Percentiles rank a stretch among this genome's conserved stretches.
Evolutionary conservation across 2,797 vertebrate species (phyloP).

Genomic region (Acanthiza pusilla): DNA sequence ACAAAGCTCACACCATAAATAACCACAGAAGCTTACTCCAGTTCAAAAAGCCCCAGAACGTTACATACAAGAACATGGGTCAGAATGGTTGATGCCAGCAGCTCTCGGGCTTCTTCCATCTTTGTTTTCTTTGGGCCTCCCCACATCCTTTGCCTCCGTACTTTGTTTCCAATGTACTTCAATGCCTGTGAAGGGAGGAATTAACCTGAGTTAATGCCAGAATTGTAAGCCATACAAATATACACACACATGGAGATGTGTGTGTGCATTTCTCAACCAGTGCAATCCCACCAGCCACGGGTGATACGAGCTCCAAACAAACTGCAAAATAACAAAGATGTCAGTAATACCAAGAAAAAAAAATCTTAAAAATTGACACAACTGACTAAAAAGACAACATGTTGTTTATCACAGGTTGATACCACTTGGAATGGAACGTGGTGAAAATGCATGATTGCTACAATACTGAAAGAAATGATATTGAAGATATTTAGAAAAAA

Average conservation of each 20-base stretch:
- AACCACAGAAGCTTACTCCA: not conserved
- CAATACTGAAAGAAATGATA: not conserved
- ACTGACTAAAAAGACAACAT: not conserved
- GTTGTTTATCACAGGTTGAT: not conserved
- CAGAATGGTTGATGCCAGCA: constrained; percentile 92
- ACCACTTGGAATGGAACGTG: not conserved
- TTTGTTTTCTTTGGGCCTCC: constrained; percentile 98
- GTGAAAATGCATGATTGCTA: not conserved
- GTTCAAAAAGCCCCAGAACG: not conserved
- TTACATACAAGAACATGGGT: constrained; percentile 90
- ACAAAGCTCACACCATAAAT: not conserved
- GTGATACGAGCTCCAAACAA: not conserved
- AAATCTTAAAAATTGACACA: not conserved
- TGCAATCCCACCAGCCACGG: not conserved
- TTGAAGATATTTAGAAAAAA: not conserved
- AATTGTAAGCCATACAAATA: not conserved
- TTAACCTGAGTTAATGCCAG: not conserved
- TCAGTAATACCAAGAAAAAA: not conserved
- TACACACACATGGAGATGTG: rapidly evolving
- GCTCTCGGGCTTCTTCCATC: constrained; percentile 97
- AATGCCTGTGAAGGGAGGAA: constrained; percentile 79
- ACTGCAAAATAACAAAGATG: not conserved
- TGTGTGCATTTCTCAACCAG: not conserved
- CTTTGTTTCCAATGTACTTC: constrained; percentile 96
- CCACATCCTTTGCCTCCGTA: constrained; percentile 96